A percentile compares a stretch with the other conserved stretches of the same genome.
These are phyloP conservation scores for Pelvicachromis taeniatus DNA, from an alignment of 2,113 vertebrate species.

Conservation along the genomic window DNA sequence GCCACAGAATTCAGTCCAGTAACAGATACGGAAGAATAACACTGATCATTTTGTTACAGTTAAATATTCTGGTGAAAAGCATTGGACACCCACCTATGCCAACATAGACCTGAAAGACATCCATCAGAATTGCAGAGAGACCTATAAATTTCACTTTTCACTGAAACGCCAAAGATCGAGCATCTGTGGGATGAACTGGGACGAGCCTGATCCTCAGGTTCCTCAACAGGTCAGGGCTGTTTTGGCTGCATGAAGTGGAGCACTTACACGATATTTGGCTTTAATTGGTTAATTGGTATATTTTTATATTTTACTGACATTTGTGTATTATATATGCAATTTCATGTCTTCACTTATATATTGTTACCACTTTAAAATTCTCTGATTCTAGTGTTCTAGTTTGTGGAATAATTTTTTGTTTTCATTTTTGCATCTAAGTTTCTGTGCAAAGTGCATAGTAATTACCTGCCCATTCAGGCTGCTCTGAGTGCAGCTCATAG, in stretches of 20 bases:
- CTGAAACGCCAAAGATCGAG: background rate
- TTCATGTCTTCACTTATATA: background rate
- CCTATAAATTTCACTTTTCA: background rate
- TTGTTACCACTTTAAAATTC: background rate
- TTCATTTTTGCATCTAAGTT: background rate
- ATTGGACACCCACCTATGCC: background rate
- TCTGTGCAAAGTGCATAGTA: background rate
- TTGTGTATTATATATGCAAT: background rate
- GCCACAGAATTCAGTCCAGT: background rate
- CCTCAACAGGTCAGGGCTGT: background rate
- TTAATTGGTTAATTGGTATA: background rate
- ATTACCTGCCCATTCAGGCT: background rate
- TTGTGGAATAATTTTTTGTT: background rate
- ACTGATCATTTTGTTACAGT: background rate
- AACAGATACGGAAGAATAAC: background rate
- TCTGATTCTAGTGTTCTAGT: background rate
- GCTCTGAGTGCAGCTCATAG: background rate
- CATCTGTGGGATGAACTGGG: background rate
- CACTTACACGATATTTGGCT: background rate
- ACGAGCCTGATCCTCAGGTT: background rate
- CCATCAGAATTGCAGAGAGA: background rate
- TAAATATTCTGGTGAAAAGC: background rate
- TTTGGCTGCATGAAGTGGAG: too few relatives aligned
- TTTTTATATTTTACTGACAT: background rate
- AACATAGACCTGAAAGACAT: background rate